A percentile compares a stretch with the other conserved stretches of the same genome.
These are phyloP conservation scores for Solen grandis DNA, from an alignment of 1,140 invertebrate species.

Conservation along the genomic window DNA sequence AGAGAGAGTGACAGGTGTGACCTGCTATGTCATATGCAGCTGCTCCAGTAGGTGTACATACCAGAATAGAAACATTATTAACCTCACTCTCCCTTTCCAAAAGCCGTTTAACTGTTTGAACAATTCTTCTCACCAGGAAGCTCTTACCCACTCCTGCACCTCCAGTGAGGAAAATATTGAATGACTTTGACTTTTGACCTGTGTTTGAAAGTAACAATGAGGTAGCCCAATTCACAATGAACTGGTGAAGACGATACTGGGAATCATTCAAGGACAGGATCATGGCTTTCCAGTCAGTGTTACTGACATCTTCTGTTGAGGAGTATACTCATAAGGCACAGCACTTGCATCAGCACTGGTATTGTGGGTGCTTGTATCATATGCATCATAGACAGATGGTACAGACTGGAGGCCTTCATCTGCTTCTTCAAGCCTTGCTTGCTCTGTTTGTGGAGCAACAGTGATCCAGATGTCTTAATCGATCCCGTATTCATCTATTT, in stretches of 20 bases:
- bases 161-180: constrained; percentile 20
- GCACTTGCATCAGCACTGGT: constrained; percentile 18
- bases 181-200: constrained; percentile 22
- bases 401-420: background rate
- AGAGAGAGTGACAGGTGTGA: constrained; percentile 25
- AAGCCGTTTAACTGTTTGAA: constrained; percentile 29
- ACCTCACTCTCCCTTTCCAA: constrained; percentile 15
- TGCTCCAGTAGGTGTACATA: constrained; percentile 33
- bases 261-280: constrained; percentile 12
- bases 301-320: constrained; percentile 33
- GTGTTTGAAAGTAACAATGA: constrained; percentile 15
- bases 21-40: constrained; percentile 23
- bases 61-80: constrained; percentile 25
- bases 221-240: constrained; percentile 10
- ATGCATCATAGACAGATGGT: constrained; percentile 28
- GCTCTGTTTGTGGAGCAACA: constrained; percentile 21
- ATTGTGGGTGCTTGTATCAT: constrained; percentile 23
- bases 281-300: constrained; percentile 23
- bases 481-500: constrained; percentile 15
- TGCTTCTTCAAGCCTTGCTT: constrained; percentile 23
- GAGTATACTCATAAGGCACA: constrained; percentile 20
- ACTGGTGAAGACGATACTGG: constrained; percentile 33
- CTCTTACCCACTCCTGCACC: too few relatives aligned
- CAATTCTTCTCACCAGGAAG: constrained; percentile 18
- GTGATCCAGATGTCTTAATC: constrained; percentile 8